Conservation (phyloP, 2,888 invertebrate species). For the Chymomyza fuscimana region DNA sequence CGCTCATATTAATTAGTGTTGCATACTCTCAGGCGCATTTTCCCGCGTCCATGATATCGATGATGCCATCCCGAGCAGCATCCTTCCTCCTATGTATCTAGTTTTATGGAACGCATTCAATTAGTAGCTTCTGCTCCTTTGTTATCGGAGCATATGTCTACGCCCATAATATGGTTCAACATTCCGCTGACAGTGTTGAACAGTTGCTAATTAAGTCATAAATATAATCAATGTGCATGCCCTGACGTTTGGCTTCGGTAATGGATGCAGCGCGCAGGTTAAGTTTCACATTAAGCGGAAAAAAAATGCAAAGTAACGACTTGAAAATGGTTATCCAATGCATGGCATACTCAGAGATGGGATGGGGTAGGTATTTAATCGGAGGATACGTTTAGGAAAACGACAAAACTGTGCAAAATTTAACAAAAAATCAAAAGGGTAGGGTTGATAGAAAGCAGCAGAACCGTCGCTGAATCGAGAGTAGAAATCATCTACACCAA, state of each 20-base stretch:
- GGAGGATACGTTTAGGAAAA: too few relatives aligned
- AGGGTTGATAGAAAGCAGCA: too few relatives aligned
- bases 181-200: slow-evolving; percentile 12
- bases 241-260: slow-evolving; percentile 15
- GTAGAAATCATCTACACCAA: too few relatives aligned
- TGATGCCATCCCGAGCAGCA: background rate
- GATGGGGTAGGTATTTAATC: too few relatives aligned
- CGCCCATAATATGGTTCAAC: slow-evolving; percentile 44
- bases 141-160: background rate
- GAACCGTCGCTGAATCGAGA: too few relatives aligned
- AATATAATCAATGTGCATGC: slow-evolving; percentile 51
- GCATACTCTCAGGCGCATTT: slow-evolving; percentile 47
- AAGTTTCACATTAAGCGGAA: background rate
- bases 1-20: slow-evolving; percentile 65
- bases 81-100: background rate
- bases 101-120: slow-evolving; percentile 52
- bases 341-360: too few relatives aligned
- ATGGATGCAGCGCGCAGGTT: background rate
- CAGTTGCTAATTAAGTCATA: slow-evolving; percentile 59
- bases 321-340: background rate
- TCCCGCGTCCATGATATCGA: background rate
- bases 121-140: slow-evolving; percentile 32
- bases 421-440: too few relatives aligned
- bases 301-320: background rate
- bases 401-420: too few relatives aligned